Conservation (phyloP, 2,888 invertebrate species). For the Heliothis peltigera region DNA sequence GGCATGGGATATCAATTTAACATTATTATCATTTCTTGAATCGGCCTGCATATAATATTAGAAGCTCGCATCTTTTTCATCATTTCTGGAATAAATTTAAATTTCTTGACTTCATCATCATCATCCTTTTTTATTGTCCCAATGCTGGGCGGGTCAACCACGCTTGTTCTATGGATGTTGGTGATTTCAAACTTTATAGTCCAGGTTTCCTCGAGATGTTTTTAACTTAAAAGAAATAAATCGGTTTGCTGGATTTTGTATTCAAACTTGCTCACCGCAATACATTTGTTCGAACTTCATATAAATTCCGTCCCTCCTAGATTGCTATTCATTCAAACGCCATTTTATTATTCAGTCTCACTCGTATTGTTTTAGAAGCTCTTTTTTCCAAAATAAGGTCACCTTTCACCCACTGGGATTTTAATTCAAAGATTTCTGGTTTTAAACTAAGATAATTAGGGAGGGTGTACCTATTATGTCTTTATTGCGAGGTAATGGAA, state of each 20-base stretch:
- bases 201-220: no score
- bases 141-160: no score
- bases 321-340: conserved; percentile 42
- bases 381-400: conserved; percentile 44
- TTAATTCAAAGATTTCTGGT: conserved; percentile 42
- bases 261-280: conserved; percentile 36
- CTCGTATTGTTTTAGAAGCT: conserved; percentile 37
- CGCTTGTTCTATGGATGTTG: no score
- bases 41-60: no score
- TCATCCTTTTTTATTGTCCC: no score
- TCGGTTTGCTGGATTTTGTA: conserved; percentile 25
- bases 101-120: no score
- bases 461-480: conserved; percentile 13
- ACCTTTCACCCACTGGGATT: conserved; percentile 24
- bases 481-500: conserved; percentile 25
- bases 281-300: conserved; percentile 21
- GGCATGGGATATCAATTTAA: no score
- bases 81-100: no score
- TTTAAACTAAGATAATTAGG: conserved; percentile 34
- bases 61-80: no score
- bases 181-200: no score
- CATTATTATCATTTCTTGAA: no score
- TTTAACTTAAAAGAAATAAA: no score
- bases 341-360: conserved; percentile 42
- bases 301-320: conserved; percentile 27